Base-by-base conservation (phyloP, 2,113 vertebrate genomes). In the Aspiorhynchus laticeps region DNA sequence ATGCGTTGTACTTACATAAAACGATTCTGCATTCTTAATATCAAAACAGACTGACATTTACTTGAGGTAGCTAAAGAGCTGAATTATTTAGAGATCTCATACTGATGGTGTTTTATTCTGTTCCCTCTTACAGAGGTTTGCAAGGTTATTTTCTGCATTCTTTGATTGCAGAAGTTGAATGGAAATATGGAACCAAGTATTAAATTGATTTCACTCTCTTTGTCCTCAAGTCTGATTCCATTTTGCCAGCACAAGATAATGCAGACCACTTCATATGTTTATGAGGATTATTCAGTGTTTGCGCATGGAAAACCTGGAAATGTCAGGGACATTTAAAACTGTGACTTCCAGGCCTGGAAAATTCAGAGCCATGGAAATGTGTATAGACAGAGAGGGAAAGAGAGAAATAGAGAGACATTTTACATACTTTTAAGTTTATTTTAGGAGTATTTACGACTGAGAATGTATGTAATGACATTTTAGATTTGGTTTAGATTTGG, bases 81-180 rank as follows among this genome's bases (percentile, higher is more conserved):
- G 36, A 74, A 88, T 88, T 83, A 79, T 88, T 88, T 71, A 86
- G 33, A 67, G 26, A 65, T 69, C n/a, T 36, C 10, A 26, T 73
- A 14, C 43, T 59, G 9, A 53, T 36, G 24, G 69, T 38, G 17
- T 81, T 61, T 86, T 31, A 56, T 9, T 21, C 21, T 33, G 9
- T 46, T 33, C 28, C 38, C 71, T 81, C 8, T 63, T 53, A 15
- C 38, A 79, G 24, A 17, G 21, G 19, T 2, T 61, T 71, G n/a
- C 61, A 24, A 38, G 2, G 4, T 67, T 46, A 4, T 9, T 11
- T 21, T 24, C 24, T 31, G 43, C 3, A 46, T 67, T 17, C 5
- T 74, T 24, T 69, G n/a, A 5, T 26, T n/a, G 9, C 21, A 41
- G 19, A 51, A 19, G 65, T 3, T 8, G 7, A 33, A 69, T 33